Base-by-base conservation (phyloP, 64 coral and sea anemone species). In the Montipora efflorescens region DNA sequence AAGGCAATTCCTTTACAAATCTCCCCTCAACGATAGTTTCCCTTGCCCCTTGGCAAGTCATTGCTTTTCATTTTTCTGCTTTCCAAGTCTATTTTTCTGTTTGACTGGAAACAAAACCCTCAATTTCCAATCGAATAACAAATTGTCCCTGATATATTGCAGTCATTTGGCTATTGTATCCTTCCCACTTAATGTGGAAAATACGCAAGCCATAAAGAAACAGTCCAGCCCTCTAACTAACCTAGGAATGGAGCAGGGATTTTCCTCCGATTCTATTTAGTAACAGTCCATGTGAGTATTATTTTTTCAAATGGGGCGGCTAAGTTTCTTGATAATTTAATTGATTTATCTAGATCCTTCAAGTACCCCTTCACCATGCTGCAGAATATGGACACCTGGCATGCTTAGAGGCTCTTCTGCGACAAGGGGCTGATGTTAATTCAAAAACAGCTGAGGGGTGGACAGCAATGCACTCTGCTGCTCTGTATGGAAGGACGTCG, bases 321-420 rank as follows among this genome's bases (percentile, higher is more conserved):
- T 36, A 75, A 12, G 2, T 75, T 11, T 59, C 45, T 21, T n/a
- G 18, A 44, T 19, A 5, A 13, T 87, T 18, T 21, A 28, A 11
- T 4, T 8, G 11, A 43, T 47, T 75, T 16, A 7, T 95, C 80
- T 47, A 97, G 96, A 93, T 97, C 66, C 79, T 97, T 58, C 96
- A 97, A 97, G 96, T 97, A 15, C 96, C 96, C 13, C 88, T 97
- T 28, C 96, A 97, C 51, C 96, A 97, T 28, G 96, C 96, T 13
- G 96, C 96, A 18, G 96, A 97, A 75, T 97, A 97, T 80, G 96
- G 96, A 1, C 96, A 97, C 66, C 82, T 97, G 19, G 96, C 96
- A 19, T 97, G 96, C 82, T 88, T 97, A 80, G 96, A 97, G 69
- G 96, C 96, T 14, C 79, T 97, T 7, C 77, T 97, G 16, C 72